Conservation (phyloP, 2,113 vertebrate species). For the Myotis lucifugus region DNA sequence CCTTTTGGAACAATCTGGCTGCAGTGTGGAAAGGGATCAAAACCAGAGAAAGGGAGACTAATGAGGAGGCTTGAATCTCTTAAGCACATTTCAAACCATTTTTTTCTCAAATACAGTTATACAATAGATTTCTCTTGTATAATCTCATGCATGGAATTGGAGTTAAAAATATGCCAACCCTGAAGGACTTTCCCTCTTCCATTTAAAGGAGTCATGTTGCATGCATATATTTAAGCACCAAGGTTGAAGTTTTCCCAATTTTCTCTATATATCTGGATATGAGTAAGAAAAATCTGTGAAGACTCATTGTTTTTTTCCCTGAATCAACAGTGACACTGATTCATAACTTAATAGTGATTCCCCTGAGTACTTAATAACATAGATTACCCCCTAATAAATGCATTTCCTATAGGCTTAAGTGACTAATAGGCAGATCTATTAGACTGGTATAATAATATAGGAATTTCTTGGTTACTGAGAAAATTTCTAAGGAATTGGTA, state of each 20-base stretch:
- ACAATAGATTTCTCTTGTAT: constrained; percentile 27
- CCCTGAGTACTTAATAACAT: constrained; percentile 75
- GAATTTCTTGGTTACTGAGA: constrained; percentile 61
- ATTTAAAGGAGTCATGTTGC: constrained; percentile 32
- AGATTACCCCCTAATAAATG: constrained; percentile 80
- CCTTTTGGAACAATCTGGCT: not conserved
- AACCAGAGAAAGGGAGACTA: not conserved
- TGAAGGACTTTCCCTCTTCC: constrained; percentile 47
- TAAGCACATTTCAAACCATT: constrained; percentile 35
- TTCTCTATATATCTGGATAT: constrained; percentile 47
- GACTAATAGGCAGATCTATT: constrained; percentile 77
- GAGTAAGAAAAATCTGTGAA: constrained; percentile 45
- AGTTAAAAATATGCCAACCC: constrained; percentile 22
- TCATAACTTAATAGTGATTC: constrained; percentile 79
- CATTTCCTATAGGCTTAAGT: constrained; percentile 77
- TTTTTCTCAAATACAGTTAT: constrained; percentile 19
- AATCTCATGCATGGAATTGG: not conserved
- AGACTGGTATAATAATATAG: constrained; percentile 75
- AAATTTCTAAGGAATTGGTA: constrained; percentile 79
- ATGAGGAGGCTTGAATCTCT: not conserved
- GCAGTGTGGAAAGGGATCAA: not conserved
- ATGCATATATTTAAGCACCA: constrained; percentile 13
- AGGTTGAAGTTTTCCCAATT: constrained; percentile 28
- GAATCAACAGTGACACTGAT: constrained; percentile 74
- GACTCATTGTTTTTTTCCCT: not conserved